These are phyloP conservation scores for Lerema accius DNA, from an alignment of 1,140 invertebrate species.

Conservation along the genomic window DNA sequence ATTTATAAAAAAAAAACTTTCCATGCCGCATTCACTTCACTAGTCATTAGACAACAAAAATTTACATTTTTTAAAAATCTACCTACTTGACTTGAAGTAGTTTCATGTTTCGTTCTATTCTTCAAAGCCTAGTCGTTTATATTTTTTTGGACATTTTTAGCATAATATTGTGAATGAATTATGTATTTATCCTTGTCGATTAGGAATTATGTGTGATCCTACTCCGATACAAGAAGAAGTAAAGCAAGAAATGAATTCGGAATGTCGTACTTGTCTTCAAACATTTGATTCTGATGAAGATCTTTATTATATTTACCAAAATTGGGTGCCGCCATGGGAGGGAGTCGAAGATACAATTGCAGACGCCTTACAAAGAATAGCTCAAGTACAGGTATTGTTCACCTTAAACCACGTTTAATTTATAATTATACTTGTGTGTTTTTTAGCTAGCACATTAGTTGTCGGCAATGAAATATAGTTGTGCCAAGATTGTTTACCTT, in stretches of 20 bases:
- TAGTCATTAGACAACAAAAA: slow-evolving; percentile 27
- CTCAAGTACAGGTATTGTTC: slow-evolving; percentile 52
- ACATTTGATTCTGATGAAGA: slow-evolving; percentile 37
- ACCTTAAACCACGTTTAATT: too few relatives aligned
- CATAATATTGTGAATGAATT: slow-evolving; percentile 18
- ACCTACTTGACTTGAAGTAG: not conserved
- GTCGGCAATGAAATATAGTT: too few relatives aligned
- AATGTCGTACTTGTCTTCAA: slow-evolving; percentile 65
- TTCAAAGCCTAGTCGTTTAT: not conserved
- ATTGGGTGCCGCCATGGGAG: slow-evolving; percentile 57
- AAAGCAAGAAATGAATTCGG: slow-evolving; percentile 29
- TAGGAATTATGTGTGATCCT: slow-evolving; percentile 3
- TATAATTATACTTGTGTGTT: too few relatives aligned
- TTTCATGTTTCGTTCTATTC: not conserved
- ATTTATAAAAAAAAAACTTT: too few relatives aligned
- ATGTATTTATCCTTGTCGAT: slow-evolving; percentile 23
- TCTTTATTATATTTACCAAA: slow-evolving; percentile 55
- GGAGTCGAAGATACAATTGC: slow-evolving; percentile 59
- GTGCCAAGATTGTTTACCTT: too few relatives aligned
- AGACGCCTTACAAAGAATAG: slow-evolving; percentile 59
- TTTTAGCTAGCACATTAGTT: too few relatives aligned
- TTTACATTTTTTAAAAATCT: not conserved
- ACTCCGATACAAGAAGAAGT: not conserved
- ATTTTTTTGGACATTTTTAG: slow-evolving; percentile 1
- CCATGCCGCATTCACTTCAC: too few relatives aligned